Evolutionary conservation across 92 coral and sea anemone species (phyloP).

Genomic region (Nematostella vectensis): DNA sequence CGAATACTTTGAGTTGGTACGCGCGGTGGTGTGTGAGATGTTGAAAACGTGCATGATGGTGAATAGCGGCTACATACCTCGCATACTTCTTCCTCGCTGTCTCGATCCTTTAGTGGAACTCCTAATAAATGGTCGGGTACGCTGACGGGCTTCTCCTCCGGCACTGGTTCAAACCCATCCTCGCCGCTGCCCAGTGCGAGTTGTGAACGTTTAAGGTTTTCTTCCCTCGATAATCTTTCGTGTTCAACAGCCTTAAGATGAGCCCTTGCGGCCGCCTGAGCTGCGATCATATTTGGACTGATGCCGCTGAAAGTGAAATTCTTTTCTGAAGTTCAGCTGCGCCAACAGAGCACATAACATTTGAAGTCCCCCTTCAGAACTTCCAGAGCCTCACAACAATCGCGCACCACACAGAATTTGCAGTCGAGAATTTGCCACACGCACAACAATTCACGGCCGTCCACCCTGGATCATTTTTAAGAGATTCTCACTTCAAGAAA

Average conservation of each 20-base stretch:
- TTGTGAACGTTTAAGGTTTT: conserved; percentile 57
- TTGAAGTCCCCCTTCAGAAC: conserved; percentile 79
- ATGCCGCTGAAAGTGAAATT: conserved; percentile 71
- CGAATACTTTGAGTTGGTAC: neutral
- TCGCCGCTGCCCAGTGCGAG: conserved; percentile 33
- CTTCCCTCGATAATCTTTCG: conserved; percentile 63
- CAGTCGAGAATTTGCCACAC: conserved; percentile 11
- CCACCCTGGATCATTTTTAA: conserved; percentile 18
- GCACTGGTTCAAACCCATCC: conserved; percentile 38
- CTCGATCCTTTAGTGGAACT: conserved; percentile 92
- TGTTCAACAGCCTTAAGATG: conserved; percentile 62
- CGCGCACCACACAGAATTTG: conserved; percentile 11
- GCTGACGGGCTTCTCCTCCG: conserved; percentile 36
- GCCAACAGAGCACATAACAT: conserved; percentile 95
- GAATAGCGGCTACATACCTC: no score
- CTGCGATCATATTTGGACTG: conserved; percentile 86
- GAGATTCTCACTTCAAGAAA: conserved; percentile 53
- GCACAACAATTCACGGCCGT: conserved; percentile 22
- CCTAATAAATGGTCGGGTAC: conserved; percentile 88
- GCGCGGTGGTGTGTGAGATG: no score
- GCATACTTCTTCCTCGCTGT: conserved; percentile 60
- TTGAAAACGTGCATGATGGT: no score
- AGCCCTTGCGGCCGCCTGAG: conserved; percentile 78
- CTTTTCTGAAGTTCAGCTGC: conserved; percentile 86
- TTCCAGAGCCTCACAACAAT: conserved; percentile 23